Conservation (phyloP, 2,113 vertebrate species). For the Perccottus glenii region DNA sequence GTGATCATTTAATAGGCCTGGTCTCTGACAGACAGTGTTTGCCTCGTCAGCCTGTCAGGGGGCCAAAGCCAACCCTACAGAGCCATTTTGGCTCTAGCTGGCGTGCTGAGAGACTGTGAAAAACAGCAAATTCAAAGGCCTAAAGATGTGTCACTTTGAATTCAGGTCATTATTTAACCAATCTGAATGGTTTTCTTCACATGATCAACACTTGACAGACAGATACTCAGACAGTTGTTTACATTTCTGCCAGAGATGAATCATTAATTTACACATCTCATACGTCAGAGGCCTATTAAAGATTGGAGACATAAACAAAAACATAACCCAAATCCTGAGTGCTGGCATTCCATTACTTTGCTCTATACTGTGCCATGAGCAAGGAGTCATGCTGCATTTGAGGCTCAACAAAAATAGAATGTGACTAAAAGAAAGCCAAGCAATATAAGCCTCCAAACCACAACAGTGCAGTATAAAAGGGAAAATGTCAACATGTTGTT, state of each 20-base stretch:
- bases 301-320: slow-evolving; percentile 50
- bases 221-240: slow-evolving; percentile 17
- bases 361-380: slow-evolving; percentile 43
- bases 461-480: slow-evolving; percentile 43
- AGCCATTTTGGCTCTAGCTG: slow-evolving; percentile 50
- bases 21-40: slow-evolving; percentile 53
- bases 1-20: slow-evolving; percentile 72
- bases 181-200: slow-evolving; percentile 27
- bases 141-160: slow-evolving; percentile 37
- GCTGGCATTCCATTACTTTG: slow-evolving; percentile 38
- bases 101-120: slow-evolving; percentile 47
- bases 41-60: slow-evolving; percentile 63
- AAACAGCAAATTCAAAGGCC: slow-evolving; percentile 37
- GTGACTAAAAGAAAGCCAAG: slow-evolving; percentile 65
- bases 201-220: slow-evolving; percentile 16
- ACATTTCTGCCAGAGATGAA: slow-evolving; percentile 33
- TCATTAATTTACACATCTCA: slow-evolving; percentile 36
- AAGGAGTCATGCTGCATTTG: slow-evolving; percentile 58
- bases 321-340: slow-evolving; percentile 32
- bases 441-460: slow-evolving; percentile 53
- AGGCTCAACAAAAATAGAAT: slow-evolving; percentile 65
- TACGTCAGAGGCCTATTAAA: slow-evolving; percentile 30
- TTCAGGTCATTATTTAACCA: slow-evolving; percentile 49
- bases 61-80: slow-evolving; percentile 61
- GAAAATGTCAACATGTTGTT: slow-evolving; percentile 53